These are phyloP conservation scores for Chironomus tentans DNA, from an alignment of 2,888 invertebrate species.

Conservation along the genomic window DNA sequence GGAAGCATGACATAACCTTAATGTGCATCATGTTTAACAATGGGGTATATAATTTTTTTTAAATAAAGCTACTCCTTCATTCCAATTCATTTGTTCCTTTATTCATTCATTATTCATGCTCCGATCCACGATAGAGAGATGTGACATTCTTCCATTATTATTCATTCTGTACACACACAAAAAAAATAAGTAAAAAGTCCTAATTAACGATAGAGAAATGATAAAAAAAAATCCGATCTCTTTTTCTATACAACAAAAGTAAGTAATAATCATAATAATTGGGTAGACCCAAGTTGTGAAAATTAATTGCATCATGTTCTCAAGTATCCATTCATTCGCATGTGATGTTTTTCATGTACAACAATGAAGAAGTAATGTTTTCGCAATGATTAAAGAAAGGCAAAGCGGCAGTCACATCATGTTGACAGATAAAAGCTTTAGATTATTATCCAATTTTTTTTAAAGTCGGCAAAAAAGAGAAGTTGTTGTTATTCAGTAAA, in stretches of 20 bases:
- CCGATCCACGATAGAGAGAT: constrained; percentile 7
- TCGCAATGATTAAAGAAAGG: constrained; percentile 21
- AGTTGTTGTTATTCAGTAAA: background rate
- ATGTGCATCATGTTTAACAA: constrained; percentile 20
- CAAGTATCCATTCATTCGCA: background rate
- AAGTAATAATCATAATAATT: background rate
- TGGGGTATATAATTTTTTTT: background rate
- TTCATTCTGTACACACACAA: background rate
- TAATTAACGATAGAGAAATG: constrained; percentile 15
- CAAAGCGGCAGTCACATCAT: constrained; percentile 4
- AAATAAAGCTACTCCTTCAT: constrained; percentile 13
- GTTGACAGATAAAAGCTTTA: constrained; percentile 6
- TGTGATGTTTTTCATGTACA: background rate
- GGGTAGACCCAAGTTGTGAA: background rate
- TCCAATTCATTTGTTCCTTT: constrained; percentile 23
- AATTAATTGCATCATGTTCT: constrained; percentile 25
- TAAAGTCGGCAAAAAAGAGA: constrained; percentile 29
- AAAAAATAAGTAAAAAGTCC: background rate
- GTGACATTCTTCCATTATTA: constrained; percentile 19
- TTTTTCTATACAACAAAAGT: background rate
- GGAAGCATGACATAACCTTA: constrained; percentile 12
- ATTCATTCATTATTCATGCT: constrained; percentile 10
- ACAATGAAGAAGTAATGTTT: background rate
- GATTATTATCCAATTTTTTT: constrained; percentile 17
- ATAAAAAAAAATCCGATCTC: background rate